Percentiles rank a stretch among this genome's conserved stretches.
Evolutionary conservation across 1,140 invertebrate genomes (phyloP).

Genomic region (Hesperophylax magnus): DNA sequence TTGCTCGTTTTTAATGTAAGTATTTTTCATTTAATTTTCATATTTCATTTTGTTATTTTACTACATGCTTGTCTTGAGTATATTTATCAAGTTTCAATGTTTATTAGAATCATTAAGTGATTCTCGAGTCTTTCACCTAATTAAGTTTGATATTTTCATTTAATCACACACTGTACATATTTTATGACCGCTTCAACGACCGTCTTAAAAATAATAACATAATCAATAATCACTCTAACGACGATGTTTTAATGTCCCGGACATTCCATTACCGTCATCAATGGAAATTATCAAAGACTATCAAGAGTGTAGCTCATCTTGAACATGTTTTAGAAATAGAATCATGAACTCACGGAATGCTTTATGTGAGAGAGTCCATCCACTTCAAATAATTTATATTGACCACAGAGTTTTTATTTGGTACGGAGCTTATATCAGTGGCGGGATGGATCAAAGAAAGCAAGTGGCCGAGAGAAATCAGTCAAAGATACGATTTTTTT

Average conservation of each 20-base stretch:
- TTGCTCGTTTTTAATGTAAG: no score
- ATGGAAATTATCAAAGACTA: background rate
- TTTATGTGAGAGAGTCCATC: constrained; percentile 3
- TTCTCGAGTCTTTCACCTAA: no score
- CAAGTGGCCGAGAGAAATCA: constrained; percentile 40
- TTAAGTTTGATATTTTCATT: no score
- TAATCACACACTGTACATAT: no score
- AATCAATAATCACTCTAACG: background rate
- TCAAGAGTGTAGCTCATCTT: background rate
- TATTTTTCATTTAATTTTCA: no score
- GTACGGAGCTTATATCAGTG: constrained; percentile 4
- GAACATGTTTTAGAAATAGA: background rate
- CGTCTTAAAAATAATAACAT: background rate
- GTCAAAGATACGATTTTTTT: constrained; percentile 48
- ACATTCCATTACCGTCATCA: constrained; percentile 11
- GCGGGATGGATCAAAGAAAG: constrained; percentile 32
- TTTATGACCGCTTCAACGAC: background rate
- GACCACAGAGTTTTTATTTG: constrained; percentile 17
- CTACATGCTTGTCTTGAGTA: no score
- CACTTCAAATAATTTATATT: constrained; percentile 44
- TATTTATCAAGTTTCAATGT: no score
- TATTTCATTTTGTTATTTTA: no score
- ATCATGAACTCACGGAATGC: background rate
- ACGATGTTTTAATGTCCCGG: background rate
- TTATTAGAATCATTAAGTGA: no score